Evolutionary conservation across 2,888 invertebrate species (phyloP).

Genomic region (Torymus auratus): DNA sequence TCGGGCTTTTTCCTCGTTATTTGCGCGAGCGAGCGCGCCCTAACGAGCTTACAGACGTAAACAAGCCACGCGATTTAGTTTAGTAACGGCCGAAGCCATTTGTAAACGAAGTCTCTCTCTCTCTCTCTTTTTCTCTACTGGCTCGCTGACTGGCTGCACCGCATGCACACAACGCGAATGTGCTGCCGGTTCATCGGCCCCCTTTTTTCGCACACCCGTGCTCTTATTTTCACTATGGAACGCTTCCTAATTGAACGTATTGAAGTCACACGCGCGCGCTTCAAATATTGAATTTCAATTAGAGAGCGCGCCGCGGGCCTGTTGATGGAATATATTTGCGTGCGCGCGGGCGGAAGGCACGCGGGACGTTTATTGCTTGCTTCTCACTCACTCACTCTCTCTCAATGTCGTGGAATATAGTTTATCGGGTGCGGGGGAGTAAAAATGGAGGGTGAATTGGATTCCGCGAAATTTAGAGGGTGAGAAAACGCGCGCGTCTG

Average conservation of each 20-base stretch:
- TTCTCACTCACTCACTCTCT: neutral
- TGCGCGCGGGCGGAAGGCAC: neutral
- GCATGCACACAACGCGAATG: no score
- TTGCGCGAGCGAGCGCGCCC: neutral
- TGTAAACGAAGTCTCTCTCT: conserved; percentile 48
- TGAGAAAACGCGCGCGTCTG: no score
- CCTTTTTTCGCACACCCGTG: no score
- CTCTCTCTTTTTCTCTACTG: neutral
- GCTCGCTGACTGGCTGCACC: no score
- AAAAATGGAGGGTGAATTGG: no score
- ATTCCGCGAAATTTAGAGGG: conserved; percentile 5
- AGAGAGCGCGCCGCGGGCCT: neutral
- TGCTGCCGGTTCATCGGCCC: no score
- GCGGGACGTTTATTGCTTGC: conserved; percentile 3
- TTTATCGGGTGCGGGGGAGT: no score
- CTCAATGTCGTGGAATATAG: no score
- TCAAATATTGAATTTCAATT: conserved; percentile 49
- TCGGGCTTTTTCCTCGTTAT: neutral
- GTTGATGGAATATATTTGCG: neutral
- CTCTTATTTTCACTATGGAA: no score
- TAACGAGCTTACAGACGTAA: conserved; percentile 57
- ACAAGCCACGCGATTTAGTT: conserved; percentile 57
- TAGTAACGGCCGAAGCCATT: conserved; percentile 58
- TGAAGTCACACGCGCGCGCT: conserved; percentile 29
- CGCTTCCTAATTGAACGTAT: conserved; percentile 39